Evolutionary conservation across 64 coral and sea anemone genomes (phyloP), one percentile per base, ranked within the genome.

Genomic region (Montipora capricornis): DNA sequence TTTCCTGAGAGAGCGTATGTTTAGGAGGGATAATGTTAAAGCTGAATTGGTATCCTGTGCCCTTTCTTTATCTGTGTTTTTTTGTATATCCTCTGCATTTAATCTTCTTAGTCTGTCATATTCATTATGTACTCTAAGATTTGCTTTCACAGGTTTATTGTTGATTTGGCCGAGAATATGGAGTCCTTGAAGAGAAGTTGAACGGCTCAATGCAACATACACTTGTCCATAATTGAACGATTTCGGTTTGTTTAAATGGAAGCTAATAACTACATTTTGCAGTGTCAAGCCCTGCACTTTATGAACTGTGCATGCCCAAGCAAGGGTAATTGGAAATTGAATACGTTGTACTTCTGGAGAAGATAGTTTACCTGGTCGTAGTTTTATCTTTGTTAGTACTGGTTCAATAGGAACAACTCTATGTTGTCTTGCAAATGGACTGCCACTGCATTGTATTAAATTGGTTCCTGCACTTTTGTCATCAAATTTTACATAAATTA

Each of bases 1-100:
- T 76, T 92, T 95, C 82, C 46, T 88, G 9, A 92, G 89, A 92
- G 89, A 92, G 19, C 84, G 57, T 15, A 95, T 77, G 62, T 92
- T 89, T 88, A 95, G 88, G n/a, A 95, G 58, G 53, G 47, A 81
- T n/a, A 92, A 15, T 20, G 89, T 92, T 26, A 95, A 5, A 50
- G 46, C 68, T 84, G 74, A 16, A 81, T 91, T n/a, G 14, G 61
- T 66, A 66, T 66, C 8, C 61, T 66, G 61, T 66, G 4, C 61
- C 61, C 61, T 66, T 66, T 66, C 61, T 8, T 66, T 66, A 66
- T 66, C 61, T 66, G 61, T 66, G 61, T 66, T 66, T 66, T 55
- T 8, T 8, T 66, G 61, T 66, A 66, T 66, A 24, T 52, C 44
- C n/a, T 11, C 81, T 66, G 20, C 5, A 22, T 22, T 61, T 47